These are phyloP conservation scores for Drosophila histrio DNA, from an alignment of 2,888 invertebrate genomes.

Conservation along the genomic window DNA sequence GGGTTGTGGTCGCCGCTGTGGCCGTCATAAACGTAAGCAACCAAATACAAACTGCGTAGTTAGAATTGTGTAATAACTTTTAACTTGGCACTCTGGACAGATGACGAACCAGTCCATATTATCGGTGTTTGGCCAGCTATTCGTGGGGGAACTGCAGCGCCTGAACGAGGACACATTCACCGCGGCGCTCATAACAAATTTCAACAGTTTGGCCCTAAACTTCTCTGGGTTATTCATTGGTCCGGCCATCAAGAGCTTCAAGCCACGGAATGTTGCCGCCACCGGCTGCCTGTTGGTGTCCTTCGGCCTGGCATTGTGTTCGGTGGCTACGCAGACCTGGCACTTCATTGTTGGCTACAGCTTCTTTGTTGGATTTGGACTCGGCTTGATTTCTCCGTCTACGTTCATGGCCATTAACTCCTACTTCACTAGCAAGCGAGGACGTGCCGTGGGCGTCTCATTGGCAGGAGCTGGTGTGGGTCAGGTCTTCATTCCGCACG, in stretches of 20 bases:
- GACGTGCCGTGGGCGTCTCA: conserved; percentile 90
- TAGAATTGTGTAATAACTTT: neutral
- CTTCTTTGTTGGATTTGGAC: conserved; percentile 86
- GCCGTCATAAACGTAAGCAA: conserved; percentile 88
- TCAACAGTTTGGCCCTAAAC: conserved; percentile 85
- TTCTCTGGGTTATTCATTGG: conserved; percentile 88
- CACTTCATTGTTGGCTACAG: conserved; percentile 86
- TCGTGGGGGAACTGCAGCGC: conserved; percentile 87
- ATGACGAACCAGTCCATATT: conserved; percentile 90
- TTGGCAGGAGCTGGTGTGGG: conserved; percentile 91
- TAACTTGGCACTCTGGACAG: conserved; percentile 79
- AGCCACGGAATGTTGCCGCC: conserved; percentile 86
- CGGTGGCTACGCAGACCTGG: conserved; percentile 85
- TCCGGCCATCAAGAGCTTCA: conserved; percentile 87
- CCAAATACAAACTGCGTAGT: neutral
- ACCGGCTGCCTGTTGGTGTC: conserved; percentile 85
- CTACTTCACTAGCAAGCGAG: conserved; percentile 88
- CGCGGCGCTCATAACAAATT: conserved; percentile 88
- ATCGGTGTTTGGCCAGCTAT: conserved; percentile 89
- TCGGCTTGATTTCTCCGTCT: conserved; percentile 89
- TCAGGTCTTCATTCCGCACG: conserved; percentile 90
- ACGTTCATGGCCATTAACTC: conserved; percentile 89
- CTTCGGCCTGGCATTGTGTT: conserved; percentile 85
- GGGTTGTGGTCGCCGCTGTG: conserved; percentile 88
- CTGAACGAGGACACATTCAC: conserved; percentile 88